Evolutionary conservation across 23 tunicate species (phyloP).

Genomic region (Trididemnum nubilum): DNA sequence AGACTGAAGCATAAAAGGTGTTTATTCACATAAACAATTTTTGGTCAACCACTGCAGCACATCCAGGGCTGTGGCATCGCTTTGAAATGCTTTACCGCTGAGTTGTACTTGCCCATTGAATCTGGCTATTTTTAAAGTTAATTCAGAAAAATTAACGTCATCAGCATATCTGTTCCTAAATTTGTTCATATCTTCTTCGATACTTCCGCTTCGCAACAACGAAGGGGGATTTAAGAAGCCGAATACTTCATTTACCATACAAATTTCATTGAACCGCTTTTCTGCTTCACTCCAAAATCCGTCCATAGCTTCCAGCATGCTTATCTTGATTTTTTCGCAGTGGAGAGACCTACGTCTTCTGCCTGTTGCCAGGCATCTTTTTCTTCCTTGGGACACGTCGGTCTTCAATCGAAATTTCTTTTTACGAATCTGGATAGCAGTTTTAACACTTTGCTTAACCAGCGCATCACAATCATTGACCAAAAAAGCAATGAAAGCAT

Average conservation of each 20-base stretch:
- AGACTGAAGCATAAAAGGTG: constrained; percentile 20
- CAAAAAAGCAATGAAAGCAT: constrained; percentile 34
- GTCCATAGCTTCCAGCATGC: constrained; percentile 45
- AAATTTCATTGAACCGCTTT: constrained; percentile 27
- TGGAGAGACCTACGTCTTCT: constrained; percentile 45
- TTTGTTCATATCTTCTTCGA: constrained; percentile 28
- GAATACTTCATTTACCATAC: constrained; percentile 28
- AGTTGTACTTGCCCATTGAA: constrained; percentile 35
- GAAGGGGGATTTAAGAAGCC: constrained; percentile 34
- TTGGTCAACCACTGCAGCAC: constrained; percentile 29
- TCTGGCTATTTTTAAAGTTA: constrained; percentile 14
- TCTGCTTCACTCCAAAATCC: constrained; percentile 41
- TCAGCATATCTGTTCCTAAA: constrained; percentile 27
- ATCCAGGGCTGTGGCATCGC: constrained; percentile 30
- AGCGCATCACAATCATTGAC: constrained; percentile 35
- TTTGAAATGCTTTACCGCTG: constrained; percentile 34
- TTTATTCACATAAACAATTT: constrained; percentile 38
- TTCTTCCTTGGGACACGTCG: constrained; percentile 34
- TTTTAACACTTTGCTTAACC: constrained; percentile 29
- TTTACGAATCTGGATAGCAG: constrained; percentile 28
- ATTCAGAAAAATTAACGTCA: constrained; percentile 23
- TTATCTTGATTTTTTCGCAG: constrained; percentile 39
- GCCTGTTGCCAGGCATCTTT: constrained; percentile 47
- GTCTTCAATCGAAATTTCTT: constrained; percentile 36
- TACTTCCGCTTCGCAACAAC: constrained; percentile 32